Conservation (phyloP, 2,113 vertebrate species). For the Fregetta grallaria region DNA sequence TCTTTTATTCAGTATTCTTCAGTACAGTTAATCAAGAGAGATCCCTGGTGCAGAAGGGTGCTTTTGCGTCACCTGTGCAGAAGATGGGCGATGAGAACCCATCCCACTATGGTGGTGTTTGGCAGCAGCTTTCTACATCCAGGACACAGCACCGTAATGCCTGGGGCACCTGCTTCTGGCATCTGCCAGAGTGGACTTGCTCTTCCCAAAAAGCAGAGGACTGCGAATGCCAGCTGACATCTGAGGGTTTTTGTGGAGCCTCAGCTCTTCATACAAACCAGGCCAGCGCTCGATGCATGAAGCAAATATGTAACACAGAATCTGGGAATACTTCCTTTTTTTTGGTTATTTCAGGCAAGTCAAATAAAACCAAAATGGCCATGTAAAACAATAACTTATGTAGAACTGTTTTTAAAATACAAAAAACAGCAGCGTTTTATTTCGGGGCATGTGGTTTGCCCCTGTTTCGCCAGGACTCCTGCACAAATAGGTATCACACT, state of each 20-base stretch:
- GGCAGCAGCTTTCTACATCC: neutral
- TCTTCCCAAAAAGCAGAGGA: neutral
- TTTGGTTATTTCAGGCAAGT: neutral
- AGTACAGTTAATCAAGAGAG: neutral
- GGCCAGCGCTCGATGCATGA: neutral
- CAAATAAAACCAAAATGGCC: neutral
- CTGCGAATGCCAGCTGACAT: neutral
- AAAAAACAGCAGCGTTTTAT: neutral
- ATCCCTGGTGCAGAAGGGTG: neutral
- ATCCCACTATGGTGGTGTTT: neutral
- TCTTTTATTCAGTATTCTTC: neutral
- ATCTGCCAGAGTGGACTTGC: rapidly evolving
- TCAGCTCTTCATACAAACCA: neutral
- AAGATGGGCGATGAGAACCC: neutral
- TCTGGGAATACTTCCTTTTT: neutral
- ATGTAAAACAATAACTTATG: neutral
- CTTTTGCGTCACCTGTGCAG: neutral
- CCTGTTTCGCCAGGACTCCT: neutral
- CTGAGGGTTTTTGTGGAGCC: neutral
- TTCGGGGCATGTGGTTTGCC: neutral
- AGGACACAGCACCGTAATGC: neutral
- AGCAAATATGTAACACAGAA: neutral
- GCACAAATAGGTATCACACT: neutral
- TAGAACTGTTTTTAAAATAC: neutral
- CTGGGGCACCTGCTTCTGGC: neutral